phyloP scores from a whole-genome alignment of 1,140 invertebrate species.

The Lepidurus couesii region DNA sequence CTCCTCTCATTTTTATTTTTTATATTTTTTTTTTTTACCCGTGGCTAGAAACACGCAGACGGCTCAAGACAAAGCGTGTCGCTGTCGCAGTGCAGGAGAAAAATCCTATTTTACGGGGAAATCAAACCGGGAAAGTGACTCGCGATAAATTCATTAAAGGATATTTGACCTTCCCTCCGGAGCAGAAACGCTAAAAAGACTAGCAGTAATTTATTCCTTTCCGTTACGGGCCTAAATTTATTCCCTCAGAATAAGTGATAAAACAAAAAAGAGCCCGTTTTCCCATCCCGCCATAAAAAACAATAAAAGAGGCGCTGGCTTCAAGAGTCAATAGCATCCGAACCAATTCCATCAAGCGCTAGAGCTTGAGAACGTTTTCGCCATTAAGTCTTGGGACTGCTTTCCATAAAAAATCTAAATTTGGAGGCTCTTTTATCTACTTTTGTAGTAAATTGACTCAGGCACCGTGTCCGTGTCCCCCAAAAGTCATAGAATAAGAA shows the following conservation, averaged over 20 bases:
- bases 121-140: too few relatives aligned
- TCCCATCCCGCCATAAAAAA: neutral
- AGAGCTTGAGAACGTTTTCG: conserved; percentile 1
- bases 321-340: neutral
- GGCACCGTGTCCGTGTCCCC: neutral
- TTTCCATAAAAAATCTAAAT: neutral
- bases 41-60: too few relatives aligned
- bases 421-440: neutral
- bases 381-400: neutral
- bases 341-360: conserved; percentile 10
- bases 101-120: too few relatives aligned
- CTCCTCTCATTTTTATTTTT: too few relatives aligned
- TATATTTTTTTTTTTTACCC: too few relatives aligned
- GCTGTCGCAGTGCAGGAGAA: too few relatives aligned
- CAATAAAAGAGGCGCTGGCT: neutral
- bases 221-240: neutral
- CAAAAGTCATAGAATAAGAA: too few relatives aligned
- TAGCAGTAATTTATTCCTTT: neutral
- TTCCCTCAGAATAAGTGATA: neutral
- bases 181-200: neutral
- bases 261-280: neutral
- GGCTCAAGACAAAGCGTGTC: too few relatives aligned
- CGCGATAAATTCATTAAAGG: too few relatives aligned
- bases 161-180: neutral
- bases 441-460: neutral